Percentiles rank a stretch among this genome's conserved stretches.
phyloP scores from a whole-genome alignment of 1,140 invertebrate species.

The Melitaea cinxia region DNA sequence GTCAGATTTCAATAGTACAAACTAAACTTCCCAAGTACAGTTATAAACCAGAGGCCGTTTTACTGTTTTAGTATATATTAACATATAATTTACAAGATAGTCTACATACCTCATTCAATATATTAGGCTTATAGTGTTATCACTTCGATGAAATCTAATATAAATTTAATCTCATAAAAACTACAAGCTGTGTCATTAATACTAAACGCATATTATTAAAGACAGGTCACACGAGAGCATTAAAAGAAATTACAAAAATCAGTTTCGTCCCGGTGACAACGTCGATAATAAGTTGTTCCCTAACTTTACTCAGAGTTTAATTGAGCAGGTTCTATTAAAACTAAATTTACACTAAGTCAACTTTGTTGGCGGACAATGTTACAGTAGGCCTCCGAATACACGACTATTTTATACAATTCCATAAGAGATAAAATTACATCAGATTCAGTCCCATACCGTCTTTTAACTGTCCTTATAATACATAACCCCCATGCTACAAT shows the following conservation, averaged over 20 bases:
- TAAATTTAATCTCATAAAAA: conserved; percentile 34
- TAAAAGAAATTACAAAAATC: conserved; percentile 49
- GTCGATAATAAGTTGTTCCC: conserved; percentile 59
- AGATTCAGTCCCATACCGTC: conserved; percentile 74
- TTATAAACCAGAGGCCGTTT: neutral
- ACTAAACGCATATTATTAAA: neutral
- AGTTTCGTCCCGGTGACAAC: conserved; percentile 45
- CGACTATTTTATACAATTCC: conserved; percentile 77
- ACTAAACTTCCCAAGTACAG: neutral
- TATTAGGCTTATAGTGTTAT: conserved; percentile 15
- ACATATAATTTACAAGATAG: conserved; percentile 6
- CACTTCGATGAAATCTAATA: conserved; percentile 30
- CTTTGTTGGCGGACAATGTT: conserved; percentile 71
- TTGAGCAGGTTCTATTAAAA: conserved; percentile 76
- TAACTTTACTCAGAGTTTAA: conserved; percentile 72
- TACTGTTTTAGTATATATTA: conserved; percentile 9
- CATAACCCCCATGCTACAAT: conserved; percentile 75
- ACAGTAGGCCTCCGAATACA: conserved; percentile 71
- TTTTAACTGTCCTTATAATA: conserved; percentile 73
- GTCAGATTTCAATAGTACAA: conserved; percentile 18
- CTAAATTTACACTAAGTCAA: conserved; percentile 76
- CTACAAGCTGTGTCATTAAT: conserved; percentile 4
- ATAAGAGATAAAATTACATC: conserved; percentile 77
- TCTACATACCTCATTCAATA: conserved; percentile 6
- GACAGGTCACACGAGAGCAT: neutral